phyloP scores from a whole-genome alignment of 2,797 vertebrate species.

The Liasis olivaceus region DNA sequence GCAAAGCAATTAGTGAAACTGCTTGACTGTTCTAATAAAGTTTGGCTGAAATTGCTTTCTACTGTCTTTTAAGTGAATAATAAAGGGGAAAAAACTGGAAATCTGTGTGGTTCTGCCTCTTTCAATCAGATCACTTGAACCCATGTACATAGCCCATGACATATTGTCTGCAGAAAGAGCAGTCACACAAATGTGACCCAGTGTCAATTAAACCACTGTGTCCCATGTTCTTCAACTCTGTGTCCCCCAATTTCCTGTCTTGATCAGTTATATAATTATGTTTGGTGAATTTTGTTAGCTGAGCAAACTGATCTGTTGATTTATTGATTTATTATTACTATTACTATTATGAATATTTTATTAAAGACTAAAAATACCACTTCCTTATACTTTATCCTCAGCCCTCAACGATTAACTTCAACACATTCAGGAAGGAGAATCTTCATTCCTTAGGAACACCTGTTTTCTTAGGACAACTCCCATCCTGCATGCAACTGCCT shows the following conservation, averaged over 20 bases:
- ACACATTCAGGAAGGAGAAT: neutral
- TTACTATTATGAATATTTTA: neutral
- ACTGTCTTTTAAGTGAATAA: neutral
- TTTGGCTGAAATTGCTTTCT: neutral
- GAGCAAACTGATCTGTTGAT: neutral
- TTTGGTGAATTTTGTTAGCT: neutral
- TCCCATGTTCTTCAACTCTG: neutral
- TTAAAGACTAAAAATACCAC: neutral
- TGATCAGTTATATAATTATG: neutral
- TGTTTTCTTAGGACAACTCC: neutral
- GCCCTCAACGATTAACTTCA: neutral
- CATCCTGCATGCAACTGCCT: too few relatives aligned
- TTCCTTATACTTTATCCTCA: neutral
- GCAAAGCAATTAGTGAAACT: neutral
- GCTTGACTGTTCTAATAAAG: neutral
- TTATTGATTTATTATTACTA: neutral
- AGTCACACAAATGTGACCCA: neutral
- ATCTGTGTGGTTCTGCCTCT: neutral
- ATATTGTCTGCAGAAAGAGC: neutral
- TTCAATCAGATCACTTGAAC: neutral
- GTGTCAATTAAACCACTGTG: neutral
- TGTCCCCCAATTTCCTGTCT: neutral
- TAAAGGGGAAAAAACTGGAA: neutral
- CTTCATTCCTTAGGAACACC: neutral
- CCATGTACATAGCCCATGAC: neutral